Evolutionary conservation across 2,888 invertebrate genomes (phyloP), one percentile per base, ranked within the genome.

Genomic region (Xestia xanthographa): DNA sequence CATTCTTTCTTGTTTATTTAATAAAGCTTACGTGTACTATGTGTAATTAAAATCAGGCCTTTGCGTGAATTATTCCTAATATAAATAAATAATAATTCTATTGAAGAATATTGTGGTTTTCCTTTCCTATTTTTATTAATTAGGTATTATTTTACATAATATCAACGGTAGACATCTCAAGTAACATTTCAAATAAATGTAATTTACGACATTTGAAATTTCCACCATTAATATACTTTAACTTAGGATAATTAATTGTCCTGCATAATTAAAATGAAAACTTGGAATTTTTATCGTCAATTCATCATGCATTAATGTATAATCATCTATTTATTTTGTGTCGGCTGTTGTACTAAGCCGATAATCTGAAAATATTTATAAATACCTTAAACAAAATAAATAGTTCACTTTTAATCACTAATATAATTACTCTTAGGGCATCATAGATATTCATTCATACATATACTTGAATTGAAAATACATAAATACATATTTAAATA

Each of bases 381-480:
- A 63, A 63, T 63, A 63, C 2, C 17, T 14, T n/a, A 41, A n/a
- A 63, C n/a, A 63, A 41, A 41, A 63, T 41, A 41, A n/a, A 17
- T 41, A 41, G n/a, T 43, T 29, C 26, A 68, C 12, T 41, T 41
- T 20, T 41, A n/a, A 29, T 22, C 38, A 48, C 20, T 17, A 17
- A 5, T 17, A 22, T 17, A 26, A 50, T 43, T 48, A 45, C 22
- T 68, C 68, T 45, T 45, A 79, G n/a, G 45, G 26, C 69, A 56
- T 79, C 68, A 56, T 56, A 75, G 53, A 56, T 26, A 38, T 56
- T 29, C 14, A 56, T 79, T 38, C 26, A 56, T 79, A 75, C 43
- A 75, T 77, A 41, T 48, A 43, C 67, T 67, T 75, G 38, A 72
- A 75, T 58, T 76, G 38, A 75, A 73, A 73, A 73, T 75, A 45